Percentiles rank a stretch among this genome's conserved stretches.
Conservation (phyloP, 2,888 invertebrate species). For the Amphipoea lucens region DNA sequence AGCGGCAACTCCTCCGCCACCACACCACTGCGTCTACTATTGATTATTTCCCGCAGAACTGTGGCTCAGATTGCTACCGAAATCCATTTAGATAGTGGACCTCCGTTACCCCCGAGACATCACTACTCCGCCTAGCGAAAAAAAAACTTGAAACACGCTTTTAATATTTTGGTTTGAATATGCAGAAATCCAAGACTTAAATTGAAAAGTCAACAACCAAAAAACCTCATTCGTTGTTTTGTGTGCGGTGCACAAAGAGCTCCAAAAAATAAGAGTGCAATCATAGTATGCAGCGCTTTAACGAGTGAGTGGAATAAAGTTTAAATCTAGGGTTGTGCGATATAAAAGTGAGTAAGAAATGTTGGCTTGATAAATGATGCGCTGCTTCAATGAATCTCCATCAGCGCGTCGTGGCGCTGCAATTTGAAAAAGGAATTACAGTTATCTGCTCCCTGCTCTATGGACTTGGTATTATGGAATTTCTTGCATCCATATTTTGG, state of each 20-base stretch:
- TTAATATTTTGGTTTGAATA: constrained; percentile 47
- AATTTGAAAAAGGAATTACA: constrained; percentile 84
- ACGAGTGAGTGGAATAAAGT: constrained; percentile 78
- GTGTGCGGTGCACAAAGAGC: constrained; percentile 68
- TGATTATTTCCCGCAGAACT: constrained; percentile 70
- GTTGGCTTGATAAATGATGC: constrained; percentile 87
- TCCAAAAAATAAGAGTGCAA: constrained; percentile 77
- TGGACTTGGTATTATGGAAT: constrained; percentile 69
- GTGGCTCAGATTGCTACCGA: constrained; percentile 46
- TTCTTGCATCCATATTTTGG: constrained; percentile 61
- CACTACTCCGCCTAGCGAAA: constrained; percentile 26
- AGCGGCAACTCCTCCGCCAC: constrained; percentile 79
- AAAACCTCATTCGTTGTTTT: constrained; percentile 53
- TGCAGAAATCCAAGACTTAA: constrained; percentile 51
- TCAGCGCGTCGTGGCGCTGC: constrained; percentile 81
- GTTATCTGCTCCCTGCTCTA: constrained; percentile 74
- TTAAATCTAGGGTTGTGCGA: constrained; percentile 78
- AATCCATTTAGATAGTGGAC: constrained; percentile 61
- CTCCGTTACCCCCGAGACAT: constrained; percentile 36
- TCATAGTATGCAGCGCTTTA: constrained; percentile 76
- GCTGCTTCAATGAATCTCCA: constrained; percentile 87
- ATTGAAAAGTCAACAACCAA: constrained; percentile 58
- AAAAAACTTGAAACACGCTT: constrained; percentile 34
- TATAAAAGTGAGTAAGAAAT: constrained; percentile 83
- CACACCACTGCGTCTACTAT: constrained; percentile 69